Conservation (phyloP, 92 coral and sea anemone genomes). For the Zoanthus solanderi region DNA sequence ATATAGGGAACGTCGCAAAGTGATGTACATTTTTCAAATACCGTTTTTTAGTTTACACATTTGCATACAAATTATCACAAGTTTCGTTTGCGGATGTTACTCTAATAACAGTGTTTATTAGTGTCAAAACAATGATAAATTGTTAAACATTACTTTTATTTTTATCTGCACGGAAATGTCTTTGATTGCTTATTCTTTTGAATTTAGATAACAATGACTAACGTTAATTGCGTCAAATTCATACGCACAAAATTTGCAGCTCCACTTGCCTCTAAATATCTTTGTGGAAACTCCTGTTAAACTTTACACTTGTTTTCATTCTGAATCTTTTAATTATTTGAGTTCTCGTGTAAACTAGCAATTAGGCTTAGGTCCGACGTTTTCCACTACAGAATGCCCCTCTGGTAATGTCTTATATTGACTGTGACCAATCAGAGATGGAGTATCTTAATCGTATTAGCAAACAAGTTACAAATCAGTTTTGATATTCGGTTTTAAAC, state of each 20-base stretch:
- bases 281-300: background rate
- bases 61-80: background rate
- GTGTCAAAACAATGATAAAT: constrained; percentile 30
- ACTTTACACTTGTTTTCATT: background rate
- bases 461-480: too few species aligned
- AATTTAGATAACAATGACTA: background rate
- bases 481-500: too few species aligned
- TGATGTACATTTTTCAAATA: background rate
- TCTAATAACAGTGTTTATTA: constrained; percentile 22
- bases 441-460: too few species aligned
- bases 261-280: background rate
- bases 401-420: background rate
- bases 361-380: background rate
- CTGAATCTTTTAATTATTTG: background rate
- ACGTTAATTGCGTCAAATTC: background rate
- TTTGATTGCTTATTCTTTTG: background rate
- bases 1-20: background rate
- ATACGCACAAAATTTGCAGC: background rate
- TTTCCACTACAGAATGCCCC: background rate
- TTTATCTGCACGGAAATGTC: background rate
- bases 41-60: background rate
- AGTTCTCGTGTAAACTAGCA: background rate
- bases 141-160: constrained; percentile 32
- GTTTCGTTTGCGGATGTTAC: background rate
- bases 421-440: too few species aligned